These are phyloP conservation scores for Hylomyscus alleni DNA, from an alignment of 2,797 vertebrate genomes.

Conservation along the genomic window DNA sequence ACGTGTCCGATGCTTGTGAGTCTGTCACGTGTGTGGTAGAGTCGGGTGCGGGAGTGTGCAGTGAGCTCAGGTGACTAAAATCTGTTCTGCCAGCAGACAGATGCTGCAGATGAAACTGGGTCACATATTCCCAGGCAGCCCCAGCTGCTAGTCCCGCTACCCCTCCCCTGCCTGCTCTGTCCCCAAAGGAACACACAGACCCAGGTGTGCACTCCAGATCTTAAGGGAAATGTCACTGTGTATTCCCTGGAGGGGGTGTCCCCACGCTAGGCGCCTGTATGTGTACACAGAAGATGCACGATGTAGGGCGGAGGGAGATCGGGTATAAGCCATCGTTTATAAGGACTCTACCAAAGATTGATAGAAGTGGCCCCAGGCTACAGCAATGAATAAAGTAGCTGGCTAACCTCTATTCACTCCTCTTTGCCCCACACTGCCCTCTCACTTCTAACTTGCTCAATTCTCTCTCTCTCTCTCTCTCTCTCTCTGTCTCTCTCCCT, in stretches of 20 bases:
- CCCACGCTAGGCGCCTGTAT: background rate
- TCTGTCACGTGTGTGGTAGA: background rate
- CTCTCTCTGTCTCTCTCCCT: too few relatives aligned
- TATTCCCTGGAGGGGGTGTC: background rate
- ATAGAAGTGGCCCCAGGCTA: background rate
- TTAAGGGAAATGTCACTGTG: background rate
- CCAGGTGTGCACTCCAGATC: background rate
- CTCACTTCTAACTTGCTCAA: background rate
- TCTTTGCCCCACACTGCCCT: background rate
- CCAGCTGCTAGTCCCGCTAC: conserved; percentile 29
- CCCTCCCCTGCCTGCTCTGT: background rate
- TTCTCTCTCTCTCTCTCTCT: background rate
- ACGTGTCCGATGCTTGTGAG: background rate
- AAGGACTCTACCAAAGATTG: background rate
- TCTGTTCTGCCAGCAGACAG: conserved; percentile 30
- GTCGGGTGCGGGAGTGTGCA: background rate
- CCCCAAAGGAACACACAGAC: accelerated
- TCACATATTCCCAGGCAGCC: conserved; percentile 50
- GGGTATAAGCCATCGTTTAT: background rate
- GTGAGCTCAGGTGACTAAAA: background rate
- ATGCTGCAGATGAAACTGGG: conserved; percentile 60
- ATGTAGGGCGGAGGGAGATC: accelerated
- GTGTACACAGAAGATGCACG: background rate
- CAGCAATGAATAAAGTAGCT: background rate
- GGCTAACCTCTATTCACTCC: background rate